phyloP scores from a whole-genome alignment of 2,113 vertebrate species.

The Stegostoma tigrinum region DNA sequence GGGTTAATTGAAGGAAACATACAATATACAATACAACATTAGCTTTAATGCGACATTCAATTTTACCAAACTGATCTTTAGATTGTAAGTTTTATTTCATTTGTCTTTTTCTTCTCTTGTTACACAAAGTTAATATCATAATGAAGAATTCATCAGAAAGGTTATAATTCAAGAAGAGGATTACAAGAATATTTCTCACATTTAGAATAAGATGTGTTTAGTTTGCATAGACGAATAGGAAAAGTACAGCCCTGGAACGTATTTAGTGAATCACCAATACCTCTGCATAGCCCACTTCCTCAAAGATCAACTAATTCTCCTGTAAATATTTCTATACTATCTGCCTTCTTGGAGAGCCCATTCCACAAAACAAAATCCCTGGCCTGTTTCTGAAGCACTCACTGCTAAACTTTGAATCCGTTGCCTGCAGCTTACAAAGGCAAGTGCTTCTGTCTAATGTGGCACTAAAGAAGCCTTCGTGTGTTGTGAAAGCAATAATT shows the following conservation, averaged over 20 bases:
- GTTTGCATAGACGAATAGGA: background rate
- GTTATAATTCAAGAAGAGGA: background rate
- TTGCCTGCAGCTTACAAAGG: background rate
- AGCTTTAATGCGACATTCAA: background rate
- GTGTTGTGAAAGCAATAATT: background rate
- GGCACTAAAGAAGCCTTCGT: background rate
- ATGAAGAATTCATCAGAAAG: background rate
- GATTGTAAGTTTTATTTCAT: background rate
- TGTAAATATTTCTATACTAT: background rate
- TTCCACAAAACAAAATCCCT: background rate
- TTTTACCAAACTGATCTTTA: background rate
- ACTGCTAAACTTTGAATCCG: background rate
- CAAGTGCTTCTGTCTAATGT: background rate
- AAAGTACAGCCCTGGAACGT: background rate
- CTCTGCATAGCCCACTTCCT: background rate
- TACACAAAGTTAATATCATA: background rate
- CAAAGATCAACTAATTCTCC: background rate
- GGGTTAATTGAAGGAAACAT: background rate
- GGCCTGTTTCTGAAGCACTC: background rate
- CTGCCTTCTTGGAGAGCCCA: background rate
- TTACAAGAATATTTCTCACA: background rate
- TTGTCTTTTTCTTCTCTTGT: background rate
- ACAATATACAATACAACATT: no score
- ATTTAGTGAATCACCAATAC: background rate
- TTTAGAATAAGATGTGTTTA: background rate